phyloP scores from a whole-genome alignment of 1,140 invertebrate genomes.

The Andrena cerasifolii region DNA sequence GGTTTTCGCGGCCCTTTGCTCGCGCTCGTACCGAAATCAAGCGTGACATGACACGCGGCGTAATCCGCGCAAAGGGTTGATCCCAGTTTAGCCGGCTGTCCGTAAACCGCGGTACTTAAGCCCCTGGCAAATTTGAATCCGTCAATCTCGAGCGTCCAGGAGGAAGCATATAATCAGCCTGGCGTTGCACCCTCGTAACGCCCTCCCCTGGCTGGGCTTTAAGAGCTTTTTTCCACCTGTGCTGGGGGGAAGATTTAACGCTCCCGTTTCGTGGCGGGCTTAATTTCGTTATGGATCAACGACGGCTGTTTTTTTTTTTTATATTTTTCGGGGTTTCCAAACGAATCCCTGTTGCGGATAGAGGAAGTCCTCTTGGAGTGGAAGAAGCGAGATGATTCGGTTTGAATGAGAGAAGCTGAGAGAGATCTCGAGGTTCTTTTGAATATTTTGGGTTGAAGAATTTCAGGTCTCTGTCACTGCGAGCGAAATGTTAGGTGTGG shows the following conservation, averaged over 20 bases:
- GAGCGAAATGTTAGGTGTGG: too few relatives aligned
- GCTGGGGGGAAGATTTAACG: conserved; percentile 44
- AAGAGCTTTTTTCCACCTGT: conserved; percentile 52
- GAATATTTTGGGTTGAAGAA: too few relatives aligned
- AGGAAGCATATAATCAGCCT: conserved; percentile 60
- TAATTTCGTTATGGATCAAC: neutral
- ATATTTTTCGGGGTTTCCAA: too few relatives aligned
- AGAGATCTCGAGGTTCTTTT: too few relatives aligned
- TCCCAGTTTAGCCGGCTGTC: conserved; percentile 77
- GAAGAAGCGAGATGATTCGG: too few relatives aligned
- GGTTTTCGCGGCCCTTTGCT: conserved; percentile 55
- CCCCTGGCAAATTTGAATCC: conserved; percentile 67
- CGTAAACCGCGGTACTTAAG: conserved; percentile 66
- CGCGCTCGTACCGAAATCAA: conserved; percentile 67
- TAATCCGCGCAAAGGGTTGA: conserved; percentile 80
- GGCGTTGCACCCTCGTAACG: conserved; percentile 30
- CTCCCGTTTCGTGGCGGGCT: conserved; percentile 2
- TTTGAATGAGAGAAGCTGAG: neutral
- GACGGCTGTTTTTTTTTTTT: too few relatives aligned
- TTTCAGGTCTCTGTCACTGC: too few relatives aligned
- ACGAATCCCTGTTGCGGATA: too few relatives aligned
- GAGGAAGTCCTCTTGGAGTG: too few relatives aligned
- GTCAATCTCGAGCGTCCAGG: conserved; percentile 65
- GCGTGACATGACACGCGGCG: conserved; percentile 75
- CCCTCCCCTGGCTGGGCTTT: conserved; percentile 39